A percentile compares a stretch with the other conserved stretches of the same genome.
Conservation (phyloP, 1,140 invertebrate genomes). For the Arctopsyche grandis region DNA sequence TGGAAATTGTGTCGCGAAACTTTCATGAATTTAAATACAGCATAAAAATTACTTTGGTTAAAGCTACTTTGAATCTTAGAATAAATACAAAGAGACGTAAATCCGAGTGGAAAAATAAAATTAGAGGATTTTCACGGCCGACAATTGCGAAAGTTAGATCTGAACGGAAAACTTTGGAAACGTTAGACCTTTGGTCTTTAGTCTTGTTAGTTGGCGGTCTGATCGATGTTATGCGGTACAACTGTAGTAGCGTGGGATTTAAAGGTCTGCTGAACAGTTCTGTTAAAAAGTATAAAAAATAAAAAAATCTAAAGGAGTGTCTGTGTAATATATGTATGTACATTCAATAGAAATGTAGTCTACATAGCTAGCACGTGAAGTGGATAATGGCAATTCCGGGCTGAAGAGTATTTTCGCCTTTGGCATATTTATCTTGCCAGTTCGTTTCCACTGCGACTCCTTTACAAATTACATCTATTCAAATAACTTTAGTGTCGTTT, state of each 20-base stretch:
- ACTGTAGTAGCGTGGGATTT: not conserved
- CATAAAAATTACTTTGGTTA: too few relatives aligned
- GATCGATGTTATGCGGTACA: conserved; percentile 12
- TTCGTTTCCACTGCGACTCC: not conserved
- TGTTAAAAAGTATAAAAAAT: not conserved
- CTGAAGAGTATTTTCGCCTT: not conserved
- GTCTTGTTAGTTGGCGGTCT: not conserved
- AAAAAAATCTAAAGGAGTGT: not conserved
- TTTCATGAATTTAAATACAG: too few relatives aligned
- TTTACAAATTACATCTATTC: not conserved
- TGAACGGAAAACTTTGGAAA: not conserved
- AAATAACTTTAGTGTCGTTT: too few relatives aligned
- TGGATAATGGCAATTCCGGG: conserved; percentile 1
- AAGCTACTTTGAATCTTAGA: too few relatives aligned
- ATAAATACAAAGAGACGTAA: too few relatives aligned
- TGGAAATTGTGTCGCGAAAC: too few relatives aligned
- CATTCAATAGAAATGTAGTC: not conserved
- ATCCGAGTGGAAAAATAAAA: not conserved
- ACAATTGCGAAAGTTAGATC: not conserved
- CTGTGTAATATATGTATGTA: not conserved
- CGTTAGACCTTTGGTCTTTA: not conserved
- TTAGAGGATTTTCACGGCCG: not conserved
- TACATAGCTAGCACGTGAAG: too few relatives aligned
- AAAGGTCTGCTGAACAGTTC: not conserved
- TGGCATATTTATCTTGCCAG: conserved; percentile 5